Evolutionary conservation across 2,797 vertebrate genomes (phyloP).

Genomic region (Buphagus erythrorhynchus): DNA sequence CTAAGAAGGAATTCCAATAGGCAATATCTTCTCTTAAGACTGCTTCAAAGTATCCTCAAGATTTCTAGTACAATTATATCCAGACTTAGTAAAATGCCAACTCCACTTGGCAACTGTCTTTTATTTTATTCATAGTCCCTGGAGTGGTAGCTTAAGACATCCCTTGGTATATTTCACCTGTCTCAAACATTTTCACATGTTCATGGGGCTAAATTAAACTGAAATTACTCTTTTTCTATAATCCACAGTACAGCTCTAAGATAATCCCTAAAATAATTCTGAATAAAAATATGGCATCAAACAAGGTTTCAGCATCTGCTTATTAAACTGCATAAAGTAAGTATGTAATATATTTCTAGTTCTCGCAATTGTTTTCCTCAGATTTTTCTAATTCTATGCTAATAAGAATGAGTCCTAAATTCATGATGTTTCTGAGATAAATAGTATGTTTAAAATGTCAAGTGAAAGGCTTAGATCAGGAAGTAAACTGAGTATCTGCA

Average conservation of each 20-base stretch:
- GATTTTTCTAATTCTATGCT: conserved; percentile 21
- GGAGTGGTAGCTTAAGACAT: conserved; percentile 59
- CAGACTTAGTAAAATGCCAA: conserved; percentile 56
- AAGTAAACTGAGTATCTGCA: background rate
- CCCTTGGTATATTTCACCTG: conserved; percentile 44
- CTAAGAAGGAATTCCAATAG: conserved; percentile 41
- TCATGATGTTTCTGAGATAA: background rate
- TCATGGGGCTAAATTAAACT: conserved; percentile 44
- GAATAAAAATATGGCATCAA: conserved; percentile 58
- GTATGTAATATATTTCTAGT: conserved; percentile 6
- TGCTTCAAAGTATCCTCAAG: conserved; percentile 52
- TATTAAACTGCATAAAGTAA: background rate
- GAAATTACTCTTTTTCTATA: conserved; percentile 48
- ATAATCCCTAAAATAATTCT: conserved; percentile 67
- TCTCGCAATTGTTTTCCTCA: conserved; percentile 41
- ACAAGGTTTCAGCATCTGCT: conserved; percentile 9
- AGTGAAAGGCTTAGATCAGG: background rate
- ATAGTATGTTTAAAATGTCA: conserved; percentile 24
- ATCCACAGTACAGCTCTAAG: conserved; percentile 43
- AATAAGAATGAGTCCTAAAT: background rate
- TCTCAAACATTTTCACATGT: conserved; percentile 44
- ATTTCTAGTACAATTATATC: conserved; percentile 57
- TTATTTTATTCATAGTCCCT: conserved; percentile 44
- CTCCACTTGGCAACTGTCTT: conserved; percentile 35
- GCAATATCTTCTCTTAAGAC: conserved; percentile 56